A percentile compares a stretch with the other conserved stretches of the same genome.
Evolutionary conservation across 2,797 vertebrate genomes (phyloP).

Genomic region (Arrhamphus sclerolepis): DNA sequence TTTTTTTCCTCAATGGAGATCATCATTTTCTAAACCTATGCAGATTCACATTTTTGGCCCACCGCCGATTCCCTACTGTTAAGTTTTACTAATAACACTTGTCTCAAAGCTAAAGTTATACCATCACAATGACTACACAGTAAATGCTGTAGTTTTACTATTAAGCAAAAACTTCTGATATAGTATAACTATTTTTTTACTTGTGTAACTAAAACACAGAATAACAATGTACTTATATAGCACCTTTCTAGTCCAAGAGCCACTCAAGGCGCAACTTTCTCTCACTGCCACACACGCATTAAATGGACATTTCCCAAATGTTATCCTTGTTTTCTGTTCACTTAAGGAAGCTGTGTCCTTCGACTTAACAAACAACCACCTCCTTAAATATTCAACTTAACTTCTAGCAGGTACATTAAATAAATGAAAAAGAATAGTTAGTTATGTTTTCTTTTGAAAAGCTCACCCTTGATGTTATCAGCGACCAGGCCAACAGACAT

Average conservation of each 20-base stretch:
- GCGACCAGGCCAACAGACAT: constrained; percentile 52
- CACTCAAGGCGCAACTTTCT: too few relatives aligned
- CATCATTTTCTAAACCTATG: too few relatives aligned
- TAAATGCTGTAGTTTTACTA: not conserved
- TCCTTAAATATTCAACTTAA: not conserved
- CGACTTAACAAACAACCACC: constrained; percentile 19
- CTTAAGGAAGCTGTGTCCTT: constrained; percentile 3
- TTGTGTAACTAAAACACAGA: constrained; percentile 34
- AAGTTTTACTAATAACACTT: too few relatives aligned
- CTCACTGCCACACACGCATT: too few relatives aligned
- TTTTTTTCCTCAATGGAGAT: too few relatives aligned
- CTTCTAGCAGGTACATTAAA: constrained; percentile 36
- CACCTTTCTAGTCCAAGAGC: too few relatives aligned
- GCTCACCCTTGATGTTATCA: constrained; percentile 74
- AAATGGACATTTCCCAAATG: constrained; percentile 35
- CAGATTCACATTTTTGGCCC: too few relatives aligned
- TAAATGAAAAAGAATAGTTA: constrained; percentile 37
- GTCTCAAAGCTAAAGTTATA: constrained; percentile 4
- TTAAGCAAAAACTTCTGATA: too few relatives aligned
- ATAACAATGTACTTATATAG: too few relatives aligned
- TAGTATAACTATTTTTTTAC: not conserved
- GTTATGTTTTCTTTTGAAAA: constrained; percentile 52
- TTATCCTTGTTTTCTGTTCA: constrained; percentile 11
- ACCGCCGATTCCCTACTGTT: too few relatives aligned
- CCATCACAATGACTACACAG: not conserved